These are phyloP conservation scores for Stenodera caucasica DNA, from an alignment of 2,888 invertebrate species.

Conservation along the genomic window DNA sequence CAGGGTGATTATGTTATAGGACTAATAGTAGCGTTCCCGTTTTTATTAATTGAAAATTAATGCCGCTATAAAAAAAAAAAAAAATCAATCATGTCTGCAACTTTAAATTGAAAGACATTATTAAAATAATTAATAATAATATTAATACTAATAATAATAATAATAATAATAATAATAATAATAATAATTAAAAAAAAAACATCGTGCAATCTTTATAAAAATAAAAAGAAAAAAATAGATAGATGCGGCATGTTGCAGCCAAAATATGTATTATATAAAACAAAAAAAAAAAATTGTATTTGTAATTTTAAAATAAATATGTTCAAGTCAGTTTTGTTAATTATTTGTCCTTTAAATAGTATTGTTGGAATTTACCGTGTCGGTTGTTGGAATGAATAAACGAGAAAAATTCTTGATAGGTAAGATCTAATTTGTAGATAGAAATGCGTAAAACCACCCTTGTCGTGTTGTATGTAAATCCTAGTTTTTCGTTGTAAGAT, in stretches of 20 bases:
- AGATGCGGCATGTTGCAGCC: constrained; percentile 49
- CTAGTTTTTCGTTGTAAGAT: constrained; percentile 46
- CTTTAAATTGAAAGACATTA: constrained; percentile 35
- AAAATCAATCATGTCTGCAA: constrained; percentile 26
- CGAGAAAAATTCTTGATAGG: constrained; percentile 33
- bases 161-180: background rate
- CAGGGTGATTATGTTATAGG: constrained; percentile 31
- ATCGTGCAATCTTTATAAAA: constrained; percentile 54
- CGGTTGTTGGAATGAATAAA: constrained; percentile 44
- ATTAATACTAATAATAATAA: too few species aligned
- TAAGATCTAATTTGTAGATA: constrained; percentile 38
- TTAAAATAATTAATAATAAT: too few species aligned
- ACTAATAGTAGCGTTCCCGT: constrained; percentile 24
- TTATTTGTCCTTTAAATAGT: too few species aligned
- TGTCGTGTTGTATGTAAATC: constrained; percentile 48
- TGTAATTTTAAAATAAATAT: constrained; percentile 56
- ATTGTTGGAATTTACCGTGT: background rate
- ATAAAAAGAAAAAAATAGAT: constrained; percentile 30
- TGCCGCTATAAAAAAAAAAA: constrained; percentile 33
- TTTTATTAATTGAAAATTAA: constrained; percentile 25
- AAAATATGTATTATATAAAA: constrained; percentile 49
- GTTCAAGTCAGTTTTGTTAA: constrained; percentile 43
- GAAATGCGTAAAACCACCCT: constrained; percentile 41
- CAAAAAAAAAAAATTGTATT: constrained; percentile 55
- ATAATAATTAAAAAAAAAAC: constrained; percentile 34